A percentile compares a stretch with the other conserved stretches of the same genome.
Conservation (phyloP, 2,797 vertebrate genomes). For the Platalea minor region DNA sequence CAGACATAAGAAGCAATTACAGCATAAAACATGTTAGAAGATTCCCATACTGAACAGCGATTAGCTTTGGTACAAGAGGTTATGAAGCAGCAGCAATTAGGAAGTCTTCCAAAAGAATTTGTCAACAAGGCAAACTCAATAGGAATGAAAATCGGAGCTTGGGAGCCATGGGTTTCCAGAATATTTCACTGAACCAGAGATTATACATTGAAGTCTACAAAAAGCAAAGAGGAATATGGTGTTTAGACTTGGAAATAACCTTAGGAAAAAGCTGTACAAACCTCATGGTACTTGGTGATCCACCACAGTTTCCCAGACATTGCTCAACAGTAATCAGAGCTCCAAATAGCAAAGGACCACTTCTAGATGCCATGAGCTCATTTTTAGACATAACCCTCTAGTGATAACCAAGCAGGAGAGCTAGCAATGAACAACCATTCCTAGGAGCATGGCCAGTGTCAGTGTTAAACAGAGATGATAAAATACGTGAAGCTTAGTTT, state of each 20-base stretch:
- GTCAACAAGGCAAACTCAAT: neutral
- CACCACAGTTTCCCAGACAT: neutral
- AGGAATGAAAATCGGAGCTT: neutral
- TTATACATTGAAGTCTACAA: neutral
- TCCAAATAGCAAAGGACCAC: neutral
- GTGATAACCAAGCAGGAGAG: neutral
- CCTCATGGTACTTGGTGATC: neutral
- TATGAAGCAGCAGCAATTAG: neutral
- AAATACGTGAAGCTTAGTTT: neutral
- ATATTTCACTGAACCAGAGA: neutral
- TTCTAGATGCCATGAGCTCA: neutral
- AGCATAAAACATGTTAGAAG: neutral
- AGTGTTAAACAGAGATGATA: neutral
- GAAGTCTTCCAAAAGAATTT: constrained; percentile 32
- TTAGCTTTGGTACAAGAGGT: neutral
- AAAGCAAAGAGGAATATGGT: neutral
- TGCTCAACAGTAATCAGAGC: neutral
- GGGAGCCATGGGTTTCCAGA: neutral
- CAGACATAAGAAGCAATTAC: neutral
- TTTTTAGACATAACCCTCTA: neutral
- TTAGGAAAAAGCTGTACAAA: neutral
- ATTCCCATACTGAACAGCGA: neutral
- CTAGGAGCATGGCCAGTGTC: neutral
- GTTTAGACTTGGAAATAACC: neutral
- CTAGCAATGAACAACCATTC: neutral